phyloP scores from a whole-genome alignment of 1,140 invertebrate species.

The Sarcophaga bullata region DNA sequence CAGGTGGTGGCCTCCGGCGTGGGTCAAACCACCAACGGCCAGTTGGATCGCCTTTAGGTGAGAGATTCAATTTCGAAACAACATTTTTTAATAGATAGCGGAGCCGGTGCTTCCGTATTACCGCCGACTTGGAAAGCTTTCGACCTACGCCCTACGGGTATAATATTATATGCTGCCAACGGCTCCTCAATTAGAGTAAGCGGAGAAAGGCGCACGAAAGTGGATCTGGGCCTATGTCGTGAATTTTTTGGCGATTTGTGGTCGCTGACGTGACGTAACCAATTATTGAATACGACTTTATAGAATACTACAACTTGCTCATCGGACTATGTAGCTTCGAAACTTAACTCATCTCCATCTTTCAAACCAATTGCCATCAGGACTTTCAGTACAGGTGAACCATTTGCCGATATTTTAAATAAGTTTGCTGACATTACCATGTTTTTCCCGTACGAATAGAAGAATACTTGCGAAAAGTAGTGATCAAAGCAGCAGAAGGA shows the following conservation, averaged over 20 bases:
- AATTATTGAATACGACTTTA: not conserved
- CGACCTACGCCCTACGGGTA: not conserved
- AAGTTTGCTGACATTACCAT: conserved; percentile 1
- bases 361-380: not conserved
- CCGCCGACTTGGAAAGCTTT: not conserved
- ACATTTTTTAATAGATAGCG: not conserved
- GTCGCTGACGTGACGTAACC: conserved; percentile 27
- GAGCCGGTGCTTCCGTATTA: not conserved
- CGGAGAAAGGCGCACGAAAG: not conserved
- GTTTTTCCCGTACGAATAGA: not conserved
- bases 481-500: no score
- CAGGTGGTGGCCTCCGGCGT: not conserved
- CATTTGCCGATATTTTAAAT: not conserved
- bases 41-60: conserved; percentile 10
- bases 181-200: no score
- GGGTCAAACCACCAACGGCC: not conserved
- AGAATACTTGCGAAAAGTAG: no score
- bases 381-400: not conserved
- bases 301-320: not conserved
- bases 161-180: no score
- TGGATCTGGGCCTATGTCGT: not conserved
- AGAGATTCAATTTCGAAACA: not conserved
- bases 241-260: conserved; percentile 34
- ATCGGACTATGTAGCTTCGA: not conserved
- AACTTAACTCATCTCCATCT: not conserved